Evolutionary conservation across 2,797 vertebrate genomes (phyloP).

Genomic region (Meriones psammophilus): DNA sequence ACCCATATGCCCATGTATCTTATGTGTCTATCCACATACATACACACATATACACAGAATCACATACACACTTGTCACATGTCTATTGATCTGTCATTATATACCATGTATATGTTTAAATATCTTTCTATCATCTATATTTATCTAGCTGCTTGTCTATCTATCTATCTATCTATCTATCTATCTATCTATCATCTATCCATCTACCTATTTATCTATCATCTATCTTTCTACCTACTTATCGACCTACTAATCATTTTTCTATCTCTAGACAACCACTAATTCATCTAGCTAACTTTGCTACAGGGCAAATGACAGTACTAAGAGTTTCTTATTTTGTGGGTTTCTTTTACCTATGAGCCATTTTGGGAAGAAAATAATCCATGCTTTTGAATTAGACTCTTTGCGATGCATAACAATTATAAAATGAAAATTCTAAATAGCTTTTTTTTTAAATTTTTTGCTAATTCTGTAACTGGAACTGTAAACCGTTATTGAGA

Average conservation of each 20-base stretch:
- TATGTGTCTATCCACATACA: not conserved
- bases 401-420: not conserved
- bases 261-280: not conserved
- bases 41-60: not conserved
- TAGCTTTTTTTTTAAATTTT: conserved; percentile 4
- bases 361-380: not conserved
- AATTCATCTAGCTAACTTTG: not conserved
- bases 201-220: not conserved
- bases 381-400: not conserved
- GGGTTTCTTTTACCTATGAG: not conserved
- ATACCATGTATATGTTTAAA: not conserved
- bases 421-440: not conserved
- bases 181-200: not conserved
- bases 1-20: not conserved
- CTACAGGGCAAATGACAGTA: not conserved
- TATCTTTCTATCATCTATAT: not conserved
- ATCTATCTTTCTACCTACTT: not conserved
- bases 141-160: not conserved
- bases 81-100: not conserved
- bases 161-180: not conserved
- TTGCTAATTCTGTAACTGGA: not conserved
- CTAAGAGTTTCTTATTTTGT: not conserved
- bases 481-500: not conserved
- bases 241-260: not conserved
- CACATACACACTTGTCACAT: not conserved